Conservation (phyloP, 2,888 invertebrate genomes). For the Metalampra italica region DNA sequence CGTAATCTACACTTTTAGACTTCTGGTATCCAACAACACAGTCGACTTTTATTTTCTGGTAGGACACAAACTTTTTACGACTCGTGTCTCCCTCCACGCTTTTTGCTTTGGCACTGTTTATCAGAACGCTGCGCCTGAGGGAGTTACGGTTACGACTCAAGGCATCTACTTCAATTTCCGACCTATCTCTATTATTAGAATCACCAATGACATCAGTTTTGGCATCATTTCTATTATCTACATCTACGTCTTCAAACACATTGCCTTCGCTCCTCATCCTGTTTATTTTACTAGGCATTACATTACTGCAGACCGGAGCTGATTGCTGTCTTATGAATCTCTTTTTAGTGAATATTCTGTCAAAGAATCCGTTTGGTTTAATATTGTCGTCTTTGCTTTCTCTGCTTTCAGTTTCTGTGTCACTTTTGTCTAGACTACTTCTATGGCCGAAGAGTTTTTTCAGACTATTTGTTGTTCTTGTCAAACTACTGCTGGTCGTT, state of each 20-base stretch:
- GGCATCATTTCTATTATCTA: slow-evolving; percentile 27
- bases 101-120: slow-evolving; percentile 66
- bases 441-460: slow-evolving; percentile 71
- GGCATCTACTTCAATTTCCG: slow-evolving; percentile 46
- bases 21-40: slow-evolving; percentile 66
- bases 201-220: slow-evolving; percentile 42
- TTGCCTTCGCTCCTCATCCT: slow-evolving; percentile 63
- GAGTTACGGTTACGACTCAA: slow-evolving; percentile 52
- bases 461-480: slow-evolving; percentile 79
- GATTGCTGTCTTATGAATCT: slow-evolving; percentile 65
- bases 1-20: slow-evolving; percentile 59
- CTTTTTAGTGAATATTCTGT: slow-evolving; percentile 53
- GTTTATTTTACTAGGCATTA: slow-evolving; percentile 49
- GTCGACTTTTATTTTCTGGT: slow-evolving; percentile 62
- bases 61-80: slow-evolving; percentile 45
- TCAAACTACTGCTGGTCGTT: slow-evolving; percentile 78
- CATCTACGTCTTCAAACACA: slow-evolving; percentile 44
- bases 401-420: slow-evolving; percentile 42
- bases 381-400: slow-evolving; percentile 41
- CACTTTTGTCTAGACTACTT: slow-evolving; percentile 62
- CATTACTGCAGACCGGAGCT: slow-evolving; percentile 53
- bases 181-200: slow-evolving; percentile 56
- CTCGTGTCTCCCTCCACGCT: slow-evolving; percentile 52
- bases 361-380: slow-evolving; percentile 45
- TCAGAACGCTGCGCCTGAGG: slow-evolving; percentile 69